Evolutionary conservation across 2,888 invertebrate species (phyloP).

Genomic region (Drosophila macrothrix): DNA sequence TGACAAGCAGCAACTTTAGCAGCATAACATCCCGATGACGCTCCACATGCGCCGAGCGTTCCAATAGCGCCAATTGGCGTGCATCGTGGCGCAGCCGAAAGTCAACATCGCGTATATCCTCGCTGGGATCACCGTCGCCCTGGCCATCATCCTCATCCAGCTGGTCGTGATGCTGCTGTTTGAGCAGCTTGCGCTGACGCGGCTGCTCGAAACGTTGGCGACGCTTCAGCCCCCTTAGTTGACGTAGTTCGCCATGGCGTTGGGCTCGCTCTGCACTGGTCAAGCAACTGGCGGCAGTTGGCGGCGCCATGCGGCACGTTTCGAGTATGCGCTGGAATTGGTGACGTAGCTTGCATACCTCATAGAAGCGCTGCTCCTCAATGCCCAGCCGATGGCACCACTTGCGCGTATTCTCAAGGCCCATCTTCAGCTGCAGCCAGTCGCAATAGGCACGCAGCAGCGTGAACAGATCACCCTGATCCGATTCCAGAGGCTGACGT

Average conservation of each 20-base stretch:
- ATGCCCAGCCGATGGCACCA: conserved; percentile 97
- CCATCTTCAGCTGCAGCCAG: conserved; percentile 93
- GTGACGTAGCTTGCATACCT: conserved; percentile 95
- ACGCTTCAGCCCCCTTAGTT: conserved; percentile 92
- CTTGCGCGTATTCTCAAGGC: conserved; percentile 86
- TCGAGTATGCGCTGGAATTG: conserved; percentile 94
- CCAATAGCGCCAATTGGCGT: conserved; percentile 89
- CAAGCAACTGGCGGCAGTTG: conserved; percentile 85
- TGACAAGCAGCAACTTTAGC: conserved; percentile 93
- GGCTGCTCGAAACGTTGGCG: conserved; percentile 90
- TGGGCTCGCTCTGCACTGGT: conserved; percentile 91
- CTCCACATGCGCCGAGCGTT: conserved; percentile 88
- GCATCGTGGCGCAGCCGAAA: conserved; percentile 93
- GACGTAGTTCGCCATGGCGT: conserved; percentile 95
- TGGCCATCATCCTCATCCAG: conserved; percentile 79
- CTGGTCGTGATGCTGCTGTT: conserved; percentile 80
- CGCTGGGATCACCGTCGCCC: conserved; percentile 86
- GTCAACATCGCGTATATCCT: conserved; percentile 91
- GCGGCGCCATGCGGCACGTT: conserved; percentile 87
- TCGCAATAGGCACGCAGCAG: conserved; percentile 94
- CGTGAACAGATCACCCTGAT: conserved; percentile 98
- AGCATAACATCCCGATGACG: conserved; percentile 89
- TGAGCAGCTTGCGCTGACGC: conserved; percentile 88
- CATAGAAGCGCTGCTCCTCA: conserved; percentile 98
- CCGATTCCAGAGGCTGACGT: conserved; percentile 93